Base-by-base conservation (phyloP, 2,797 vertebrate genomes). In the Notolabrus celidotus region DNA sequence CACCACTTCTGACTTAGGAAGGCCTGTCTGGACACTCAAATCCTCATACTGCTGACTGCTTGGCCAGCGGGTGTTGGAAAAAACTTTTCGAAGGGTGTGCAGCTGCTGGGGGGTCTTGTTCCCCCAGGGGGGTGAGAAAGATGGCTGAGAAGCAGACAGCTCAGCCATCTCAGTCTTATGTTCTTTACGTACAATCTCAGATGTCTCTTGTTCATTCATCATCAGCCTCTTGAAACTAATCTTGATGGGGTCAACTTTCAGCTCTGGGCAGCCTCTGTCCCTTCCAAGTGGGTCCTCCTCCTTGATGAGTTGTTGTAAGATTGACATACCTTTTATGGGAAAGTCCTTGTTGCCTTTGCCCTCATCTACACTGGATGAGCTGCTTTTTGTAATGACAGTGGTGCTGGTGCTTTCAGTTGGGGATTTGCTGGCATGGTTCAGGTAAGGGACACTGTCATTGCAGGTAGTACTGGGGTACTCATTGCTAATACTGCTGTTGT, bases 141-240 rank as follows among this genome's bases (percentile, higher is more conserved):
- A 79, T 0, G 79, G 27, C 47, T 88, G 91, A 57, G 80, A 85
- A 4, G 80, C 41, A 7, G 79, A 67, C 20, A 66, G 60, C 59
- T 93, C 80, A 0, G 72, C 60, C 7, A 55, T 75, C 16, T 89
- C 88, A 14, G 89, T 66, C 58, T 81, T 90, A 46, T 82, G 75
- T 63, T 92, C 90, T 50, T 76, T 77, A 56, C 79, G 73, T 27
- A 61, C 74, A 29, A 49, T 60, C 61, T 92, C 91, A 11, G 41
- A 77, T 79, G 90, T 90, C 0, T 95, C 95, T n/a, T 94, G 90
- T 71, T 97, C 96, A 0, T 92, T 97, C 87, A 97, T 95, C 67
- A 95, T 94, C 75, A 97, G 91, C 84, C 96, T 97, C 84, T 96
- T 98, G 68, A 97, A 93, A 89, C 96, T 97, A 77, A 98, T 96